Conservation (phyloP, 2,888 invertebrate genomes). For the Nomada ferruginata region DNA sequence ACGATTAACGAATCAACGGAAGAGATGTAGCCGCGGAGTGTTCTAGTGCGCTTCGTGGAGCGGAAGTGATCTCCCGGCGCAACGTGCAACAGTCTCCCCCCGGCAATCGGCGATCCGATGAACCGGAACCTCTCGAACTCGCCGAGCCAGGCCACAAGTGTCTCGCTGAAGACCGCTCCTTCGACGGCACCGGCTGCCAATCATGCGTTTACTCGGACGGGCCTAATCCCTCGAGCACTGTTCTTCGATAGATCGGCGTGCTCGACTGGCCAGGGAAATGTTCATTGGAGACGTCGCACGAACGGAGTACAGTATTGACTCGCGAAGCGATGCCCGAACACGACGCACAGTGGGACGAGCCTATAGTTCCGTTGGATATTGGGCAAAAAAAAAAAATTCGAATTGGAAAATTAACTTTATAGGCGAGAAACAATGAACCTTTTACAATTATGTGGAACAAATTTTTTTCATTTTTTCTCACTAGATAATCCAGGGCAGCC, state of each 20-base stretch:
- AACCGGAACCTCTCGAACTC: conserved; percentile 79
- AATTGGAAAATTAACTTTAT: too few species aligned
- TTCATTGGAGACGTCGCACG: conserved; percentile 17
- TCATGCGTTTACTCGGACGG: conserved; percentile 80
- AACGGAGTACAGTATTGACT: not conserved
- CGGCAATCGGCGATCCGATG: conserved; percentile 79
- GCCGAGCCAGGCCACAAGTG: conserved; percentile 79
- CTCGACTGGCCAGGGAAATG: conserved; percentile 19
- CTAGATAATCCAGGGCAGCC: too few species aligned
- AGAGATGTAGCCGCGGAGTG: conserved; percentile 63
- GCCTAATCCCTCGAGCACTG: conserved; percentile 81
- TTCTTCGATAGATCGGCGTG: conserved; percentile 36
- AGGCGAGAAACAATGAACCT: too few species aligned
- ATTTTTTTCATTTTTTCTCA: too few species aligned
- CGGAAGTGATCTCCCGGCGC: conserved; percentile 71
- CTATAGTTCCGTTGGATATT: too few species aligned
- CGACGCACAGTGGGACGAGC: too few species aligned
- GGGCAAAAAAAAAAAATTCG: too few species aligned
- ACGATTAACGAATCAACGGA: conserved; percentile 68
- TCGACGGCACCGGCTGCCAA: conserved; percentile 75
- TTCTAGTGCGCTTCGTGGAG: conserved; percentile 71
- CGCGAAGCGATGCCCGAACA: not conserved
- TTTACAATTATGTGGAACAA: too few species aligned
- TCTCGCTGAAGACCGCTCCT: conserved; percentile 77
- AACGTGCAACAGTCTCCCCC: conserved; percentile 53